Percentiles rank a stretch among this genome's conserved stretches.
Conservation (phyloP, 2,113 vertebrate species). For the Sceloporus tristichus region DNA sequence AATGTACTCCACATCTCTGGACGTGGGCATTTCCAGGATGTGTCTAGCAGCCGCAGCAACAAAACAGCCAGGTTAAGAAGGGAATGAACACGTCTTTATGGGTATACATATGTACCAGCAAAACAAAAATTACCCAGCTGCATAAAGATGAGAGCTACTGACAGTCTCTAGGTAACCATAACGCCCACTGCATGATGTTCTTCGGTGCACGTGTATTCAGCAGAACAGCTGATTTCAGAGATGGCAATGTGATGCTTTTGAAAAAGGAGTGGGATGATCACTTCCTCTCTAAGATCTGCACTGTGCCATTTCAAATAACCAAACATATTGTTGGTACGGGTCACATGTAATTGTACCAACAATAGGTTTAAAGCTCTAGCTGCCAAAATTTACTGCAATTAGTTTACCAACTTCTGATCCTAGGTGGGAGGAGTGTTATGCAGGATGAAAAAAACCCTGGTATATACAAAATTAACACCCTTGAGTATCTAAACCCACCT, state of each 20-base stretch:
- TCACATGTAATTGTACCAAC: background rate
- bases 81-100: no score
- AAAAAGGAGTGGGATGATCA: constrained; percentile 44
- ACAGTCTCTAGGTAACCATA: constrained; percentile 55
- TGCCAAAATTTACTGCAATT: background rate
- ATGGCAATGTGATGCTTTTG: constrained; percentile 34
- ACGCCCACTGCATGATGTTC: constrained; percentile 37
- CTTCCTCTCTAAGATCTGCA: constrained; percentile 44
- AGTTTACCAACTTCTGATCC: no score
- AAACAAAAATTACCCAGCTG: background rate
- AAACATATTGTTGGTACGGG: constrained; percentile 5
- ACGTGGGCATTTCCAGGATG: background rate
- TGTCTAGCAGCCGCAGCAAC: background rate
- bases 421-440: background rate
- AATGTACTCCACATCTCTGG: background rate
- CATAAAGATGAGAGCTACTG: constrained; percentile 32
- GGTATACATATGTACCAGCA: background rate
- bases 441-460: background rate
- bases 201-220: constrained; percentile 45
- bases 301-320: constrained; percentile 35
- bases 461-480: background rate
- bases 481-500: background rate
- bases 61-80: no score
- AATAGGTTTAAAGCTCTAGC: background rate
- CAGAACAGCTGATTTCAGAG: constrained; percentile 52